Percentiles rank a stretch among this genome's conserved stretches.
phyloP scores from a whole-genome alignment of 2,888 invertebrate species.

The Chydorus sphaericus region DNA sequence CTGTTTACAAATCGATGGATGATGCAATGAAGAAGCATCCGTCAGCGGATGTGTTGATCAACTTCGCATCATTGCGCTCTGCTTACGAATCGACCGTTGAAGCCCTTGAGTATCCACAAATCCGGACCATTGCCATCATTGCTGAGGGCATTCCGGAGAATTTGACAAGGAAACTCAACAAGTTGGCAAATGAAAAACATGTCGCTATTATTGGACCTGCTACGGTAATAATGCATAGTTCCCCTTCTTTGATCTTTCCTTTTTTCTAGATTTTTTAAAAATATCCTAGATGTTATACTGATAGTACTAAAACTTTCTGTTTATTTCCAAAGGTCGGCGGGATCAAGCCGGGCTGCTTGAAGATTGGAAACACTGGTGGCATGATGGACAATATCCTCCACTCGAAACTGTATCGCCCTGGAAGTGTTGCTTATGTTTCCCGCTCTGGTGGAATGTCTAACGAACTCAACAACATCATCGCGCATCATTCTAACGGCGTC shows the following conservation, averaged over 20 bases:
- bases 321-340: too few relatives aligned
- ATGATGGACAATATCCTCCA: constrained; percentile 99
- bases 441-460: constrained; percentile 99
- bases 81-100: constrained; percentile 94
- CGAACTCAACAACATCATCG: constrained; percentile 94
- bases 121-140: constrained; percentile 91
- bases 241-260: too few relatives aligned
- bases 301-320: too few relatives aligned
- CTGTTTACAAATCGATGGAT: constrained; percentile 90
- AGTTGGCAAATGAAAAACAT: constrained; percentile 64
- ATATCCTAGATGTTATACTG: too few relatives aligned
- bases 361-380: constrained; percentile 98
- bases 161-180: constrained; percentile 83
- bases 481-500: constrained; percentile 92
- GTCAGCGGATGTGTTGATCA: constrained; percentile 87
- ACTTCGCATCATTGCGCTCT: constrained; percentile 92
- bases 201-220: constrained; percentile 87
- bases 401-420: constrained; percentile 89
- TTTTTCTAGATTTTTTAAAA: too few relatives aligned
- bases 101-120: constrained; percentile 80
- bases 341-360: constrained; percentile 96
- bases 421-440: constrained; percentile 96
- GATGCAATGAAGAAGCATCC: constrained; percentile 91
- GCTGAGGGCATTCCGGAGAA: constrained; percentile 99
- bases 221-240: too few relatives aligned